These are phyloP conservation scores for Scomber scombrus DNA, from an alignment of 2,113 vertebrate genomes.

Conservation along the genomic window DNA sequence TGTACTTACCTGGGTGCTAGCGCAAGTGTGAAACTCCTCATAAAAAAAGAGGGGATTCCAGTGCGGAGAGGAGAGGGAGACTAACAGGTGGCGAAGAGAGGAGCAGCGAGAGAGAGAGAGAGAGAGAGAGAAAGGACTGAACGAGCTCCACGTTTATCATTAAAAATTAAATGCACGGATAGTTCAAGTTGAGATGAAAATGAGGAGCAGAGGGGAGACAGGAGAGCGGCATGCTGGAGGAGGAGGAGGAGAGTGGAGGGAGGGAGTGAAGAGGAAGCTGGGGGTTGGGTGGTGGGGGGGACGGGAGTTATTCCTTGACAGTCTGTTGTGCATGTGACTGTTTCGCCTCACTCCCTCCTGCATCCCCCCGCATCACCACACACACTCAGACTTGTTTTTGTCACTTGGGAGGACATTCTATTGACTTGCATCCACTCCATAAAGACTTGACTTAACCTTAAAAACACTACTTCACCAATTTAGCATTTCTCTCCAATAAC, in stretches of 20 bases:
- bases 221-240: slow-evolving; percentile 49
- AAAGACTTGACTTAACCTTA: not conserved
- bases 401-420: slow-evolving; percentile 26
- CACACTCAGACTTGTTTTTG: slow-evolving; percentile 35
- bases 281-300: slow-evolving; percentile 35
- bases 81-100: slow-evolving; percentile 82
- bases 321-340: slow-evolving; percentile 74
- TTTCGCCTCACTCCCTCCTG: slow-evolving; percentile 35
- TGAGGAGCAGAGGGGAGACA: slow-evolving; percentile 50
- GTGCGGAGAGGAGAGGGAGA: slow-evolving; percentile 61
- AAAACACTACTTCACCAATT: no score
- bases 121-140: slow-evolving; percentile 13
- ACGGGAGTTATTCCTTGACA: slow-evolving; percentile 75
- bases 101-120: slow-evolving; percentile 52
- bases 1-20: slow-evolving; percentile 74
- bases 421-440: slow-evolving; percentile 12
- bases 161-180: slow-evolving; percentile 67
- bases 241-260: slow-evolving; percentile 30
- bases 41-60: slow-evolving; percentile 76
- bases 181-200: slow-evolving; percentile 75
- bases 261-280: slow-evolving; percentile 38
- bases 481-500: no score
- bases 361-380: slow-evolving; percentile 22
- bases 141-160: slow-evolving; percentile 51
- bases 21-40: slow-evolving; percentile 78